phyloP scores from a whole-genome alignment of 1,140 invertebrate species.

The Calliphora vicina region DNA sequence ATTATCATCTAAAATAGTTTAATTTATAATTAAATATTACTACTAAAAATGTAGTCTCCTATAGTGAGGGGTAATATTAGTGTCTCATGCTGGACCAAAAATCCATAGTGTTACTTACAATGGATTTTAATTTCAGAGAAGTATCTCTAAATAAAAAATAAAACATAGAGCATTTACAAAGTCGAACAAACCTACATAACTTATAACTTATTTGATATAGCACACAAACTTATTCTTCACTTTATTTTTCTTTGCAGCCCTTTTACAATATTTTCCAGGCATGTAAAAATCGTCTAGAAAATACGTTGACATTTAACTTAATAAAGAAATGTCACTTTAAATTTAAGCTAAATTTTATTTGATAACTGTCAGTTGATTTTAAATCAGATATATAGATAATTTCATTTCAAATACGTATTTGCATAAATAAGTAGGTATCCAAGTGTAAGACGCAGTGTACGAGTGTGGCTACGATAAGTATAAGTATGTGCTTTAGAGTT shows the following conservation, averaged over 20 bases:
- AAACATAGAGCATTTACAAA: too few relatives aligned
- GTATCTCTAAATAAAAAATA: too few relatives aligned
- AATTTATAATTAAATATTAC: too few relatives aligned
- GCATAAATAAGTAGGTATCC: background rate
- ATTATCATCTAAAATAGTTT: too few relatives aligned
- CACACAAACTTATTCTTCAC: background rate
- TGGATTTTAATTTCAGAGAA: too few relatives aligned
- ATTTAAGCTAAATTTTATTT: background rate
- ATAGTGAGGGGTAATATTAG: too few relatives aligned
- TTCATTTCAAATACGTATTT: background rate
- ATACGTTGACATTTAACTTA: background rate
- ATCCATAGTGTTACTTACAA: too few relatives aligned
- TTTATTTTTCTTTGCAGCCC: background rate
- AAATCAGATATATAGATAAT: background rate
- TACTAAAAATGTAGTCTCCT: too few relatives aligned
- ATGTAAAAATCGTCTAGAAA: background rate
- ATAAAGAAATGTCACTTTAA: background rate
- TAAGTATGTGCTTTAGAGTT: too few relatives aligned
- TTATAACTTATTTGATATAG: background rate
- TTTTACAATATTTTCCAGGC: background rate
- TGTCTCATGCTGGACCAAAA: too few relatives aligned
- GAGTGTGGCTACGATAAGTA: too few relatives aligned
- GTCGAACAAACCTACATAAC: too few relatives aligned
- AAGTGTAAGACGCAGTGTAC: background rate
- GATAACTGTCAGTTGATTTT: background rate